A percentile compares a stretch with the other conserved stretches of the same genome.
These are phyloP conservation scores for Clistopyga incitator DNA, from an alignment of 2,888 invertebrate genomes.

Conservation along the genomic window DNA sequence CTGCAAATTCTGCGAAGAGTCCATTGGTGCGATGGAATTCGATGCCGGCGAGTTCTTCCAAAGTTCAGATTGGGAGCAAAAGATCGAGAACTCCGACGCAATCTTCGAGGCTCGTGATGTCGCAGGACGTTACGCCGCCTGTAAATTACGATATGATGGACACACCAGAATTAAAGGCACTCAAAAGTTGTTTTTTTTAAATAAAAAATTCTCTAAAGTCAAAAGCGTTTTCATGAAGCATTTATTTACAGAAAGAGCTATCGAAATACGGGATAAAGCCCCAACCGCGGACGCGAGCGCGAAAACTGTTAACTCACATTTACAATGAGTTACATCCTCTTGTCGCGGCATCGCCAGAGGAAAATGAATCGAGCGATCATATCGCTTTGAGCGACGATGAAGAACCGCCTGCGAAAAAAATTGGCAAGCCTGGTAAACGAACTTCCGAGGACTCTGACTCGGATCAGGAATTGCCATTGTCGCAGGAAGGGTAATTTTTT, in stretches of 20 bases:
- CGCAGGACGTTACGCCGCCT: slow-evolving; percentile 84
- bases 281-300: slow-evolving; percentile 85
- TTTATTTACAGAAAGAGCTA: slow-evolving; percentile 84
- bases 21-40: slow-evolving; percentile 51
- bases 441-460: slow-evolving; percentile 56
- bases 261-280: slow-evolving; percentile 86
- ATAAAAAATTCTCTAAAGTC: too few species aligned
- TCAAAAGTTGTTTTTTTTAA: background rate
- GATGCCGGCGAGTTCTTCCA: slow-evolving; percentile 53
- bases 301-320: slow-evolving; percentile 85
- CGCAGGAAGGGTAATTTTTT: slow-evolving; percentile 48
- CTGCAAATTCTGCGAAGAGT: slow-evolving; percentile 29
- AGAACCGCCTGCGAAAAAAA: slow-evolving; percentile 69
- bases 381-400: slow-evolving; percentile 57
- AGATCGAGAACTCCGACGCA: slow-evolving; percentile 32
- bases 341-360: slow-evolving; percentile 54
- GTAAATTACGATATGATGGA: slow-evolving; percentile 85
- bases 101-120: slow-evolving; percentile 34
- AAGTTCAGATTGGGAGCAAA: background rate
- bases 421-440: slow-evolving; percentile 11
- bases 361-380: background rate
- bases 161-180: slow-evolving; percentile 85
- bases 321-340: slow-evolving; percentile 86
- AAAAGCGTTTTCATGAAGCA: background rate
- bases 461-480: slow-evolving; percentile 41